Percentiles rank a stretch among this genome's conserved stretches.
Conservation (phyloP, 2,797 vertebrate genomes). For the Enoplosus armatus region DNA sequence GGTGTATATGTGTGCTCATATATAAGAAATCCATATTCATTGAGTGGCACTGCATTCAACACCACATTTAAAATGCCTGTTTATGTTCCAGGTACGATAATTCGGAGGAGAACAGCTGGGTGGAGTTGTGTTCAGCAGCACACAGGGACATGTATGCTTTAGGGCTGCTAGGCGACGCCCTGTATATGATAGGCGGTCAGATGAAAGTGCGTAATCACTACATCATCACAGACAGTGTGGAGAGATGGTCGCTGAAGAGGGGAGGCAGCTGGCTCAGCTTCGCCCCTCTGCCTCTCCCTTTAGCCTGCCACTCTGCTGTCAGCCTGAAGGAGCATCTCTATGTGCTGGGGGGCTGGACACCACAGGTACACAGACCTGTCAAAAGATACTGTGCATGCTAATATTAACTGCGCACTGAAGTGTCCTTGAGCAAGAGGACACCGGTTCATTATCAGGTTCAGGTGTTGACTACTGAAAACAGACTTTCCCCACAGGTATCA, state of each 20-base stretch:
- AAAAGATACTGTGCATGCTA: background rate
- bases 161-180: conserved; percentile 78
- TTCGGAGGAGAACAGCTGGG: conserved; percentile 88
- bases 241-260: conserved; percentile 89
- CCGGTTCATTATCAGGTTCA: background rate
- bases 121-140: conserved; percentile 84
- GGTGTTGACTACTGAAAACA: background rate
- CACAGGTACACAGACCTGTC: conserved; percentile 84
- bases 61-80: background rate
- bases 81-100: conserved; percentile 85
- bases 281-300: conserved; percentile 85
- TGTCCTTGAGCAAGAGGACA: background rate
- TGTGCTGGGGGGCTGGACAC: conserved; percentile 93
- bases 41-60: background rate
- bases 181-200: conserved; percentile 91
- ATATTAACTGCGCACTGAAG: background rate
- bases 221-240: conserved; percentile 88
- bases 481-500: background rate
- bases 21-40: background rate
- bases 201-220: conserved; percentile 90
- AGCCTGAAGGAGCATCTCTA: conserved; percentile 87
- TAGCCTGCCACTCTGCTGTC: conserved; percentile 88
- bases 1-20: conserved; percentile 78
- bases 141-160: conserved; percentile 91
- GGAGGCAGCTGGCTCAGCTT: conserved; percentile 88